Evolutionary conservation across 92 coral and sea anemone genomes (phyloP), one percentile per base, ranked within the genome.

Genomic region (Montipora capitata): DNA sequence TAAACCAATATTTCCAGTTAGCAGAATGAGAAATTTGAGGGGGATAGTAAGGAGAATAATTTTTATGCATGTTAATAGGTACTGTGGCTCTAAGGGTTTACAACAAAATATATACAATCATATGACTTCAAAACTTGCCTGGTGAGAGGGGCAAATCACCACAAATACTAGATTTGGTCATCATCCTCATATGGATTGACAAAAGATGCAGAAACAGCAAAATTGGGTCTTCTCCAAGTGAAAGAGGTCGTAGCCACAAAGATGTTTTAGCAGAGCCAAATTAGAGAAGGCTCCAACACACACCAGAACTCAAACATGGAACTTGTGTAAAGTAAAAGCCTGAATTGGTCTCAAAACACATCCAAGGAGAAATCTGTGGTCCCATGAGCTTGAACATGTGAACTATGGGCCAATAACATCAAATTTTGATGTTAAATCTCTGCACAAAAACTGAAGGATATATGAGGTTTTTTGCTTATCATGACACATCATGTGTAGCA

Each of bases 241-340:
- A 2, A 2, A 74, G 79, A 1, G 79, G 79, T 49, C 18, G 20
- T 74, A 85, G 57, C 79, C 68, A 76, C 89, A 85, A 4, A 85
- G 64, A 12, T 51, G 83, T 77, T 85, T 85, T 15, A 76, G n/a
- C 13, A 85, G 76, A 5, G 62, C 80, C 14, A 85, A 63, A 10
- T 90, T 78, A 3, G 85, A 40, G 3, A 85, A 84, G 43, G 89
- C 90, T 51, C 93, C 88, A 88, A 81, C 92, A 88, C 69, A 88
- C 15, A 88, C 92, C 5, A 88, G 3, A 3, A 77, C 78, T 64
- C 62, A 44, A n/a, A 84, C 58, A 11, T 41, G 58, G 63, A 88
- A 88, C 0, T 81, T 41, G 7, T 88, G 82, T 57, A 88, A 43
- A 39, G 72, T 84, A 65, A 88, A 82, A 14, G 59, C 67, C 40